Percentiles rank a stretch among this genome's conserved stretches.
These are phyloP conservation scores for Pseudochirops corinnae DNA, from an alignment of 2,797 vertebrate genomes.

Conservation along the genomic window DNA sequence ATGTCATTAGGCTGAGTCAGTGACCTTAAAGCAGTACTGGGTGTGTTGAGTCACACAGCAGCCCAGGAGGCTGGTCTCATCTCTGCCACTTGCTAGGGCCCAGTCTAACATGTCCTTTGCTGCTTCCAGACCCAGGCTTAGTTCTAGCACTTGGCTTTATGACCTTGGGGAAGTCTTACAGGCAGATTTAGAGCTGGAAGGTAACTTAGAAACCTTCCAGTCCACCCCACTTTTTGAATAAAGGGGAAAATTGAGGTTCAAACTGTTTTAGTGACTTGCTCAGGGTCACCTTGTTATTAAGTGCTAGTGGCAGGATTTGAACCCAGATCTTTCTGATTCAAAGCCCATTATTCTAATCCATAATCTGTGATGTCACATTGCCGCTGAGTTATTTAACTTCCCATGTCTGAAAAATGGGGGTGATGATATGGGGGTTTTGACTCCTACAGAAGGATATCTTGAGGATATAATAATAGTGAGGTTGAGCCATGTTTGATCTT, in stretches of 20 bases:
- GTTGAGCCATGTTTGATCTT: background rate
- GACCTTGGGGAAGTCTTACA: background rate
- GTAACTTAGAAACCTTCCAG: too few species aligned
- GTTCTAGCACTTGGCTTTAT: background rate
- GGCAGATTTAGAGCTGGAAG: background rate
- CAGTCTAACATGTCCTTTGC: background rate
- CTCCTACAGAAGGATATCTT: background rate
- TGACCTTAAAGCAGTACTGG: background rate
- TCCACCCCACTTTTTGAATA: background rate
- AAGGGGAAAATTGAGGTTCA: background rate
- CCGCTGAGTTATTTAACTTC: background rate
- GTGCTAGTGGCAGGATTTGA: background rate
- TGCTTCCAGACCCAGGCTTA: too few species aligned
- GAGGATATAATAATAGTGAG: background rate
- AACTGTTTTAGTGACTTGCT: background rate
- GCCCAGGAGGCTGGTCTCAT: too few species aligned
- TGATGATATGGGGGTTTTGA: background rate
- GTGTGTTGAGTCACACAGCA: too few species aligned
- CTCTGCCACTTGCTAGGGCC: background rate
- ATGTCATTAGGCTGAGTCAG: background rate
- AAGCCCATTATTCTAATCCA: background rate
- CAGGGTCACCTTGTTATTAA: background rate
- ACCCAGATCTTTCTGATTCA: background rate
- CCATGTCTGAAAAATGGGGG: background rate
- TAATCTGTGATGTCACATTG: background rate